These are phyloP conservation scores for Apodemus agrarius DNA, from an alignment of 2,797 vertebrate species.

Conservation along the genomic window DNA sequence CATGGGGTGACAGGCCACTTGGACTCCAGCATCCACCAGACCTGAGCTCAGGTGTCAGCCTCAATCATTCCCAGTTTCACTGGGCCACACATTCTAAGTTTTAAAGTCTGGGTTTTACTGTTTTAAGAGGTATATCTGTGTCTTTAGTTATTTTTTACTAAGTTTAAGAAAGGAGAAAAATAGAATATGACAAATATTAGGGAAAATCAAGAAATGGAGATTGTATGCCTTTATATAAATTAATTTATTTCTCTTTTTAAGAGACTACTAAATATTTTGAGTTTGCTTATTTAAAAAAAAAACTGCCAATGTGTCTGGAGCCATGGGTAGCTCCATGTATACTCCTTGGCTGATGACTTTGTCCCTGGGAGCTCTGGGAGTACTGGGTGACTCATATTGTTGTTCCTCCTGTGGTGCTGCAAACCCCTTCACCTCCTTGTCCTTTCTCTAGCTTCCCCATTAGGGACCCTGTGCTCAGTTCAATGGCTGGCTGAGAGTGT, in stretches of 20 bases:
- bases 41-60: not conserved
- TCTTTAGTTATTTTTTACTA: constrained; percentile 2
- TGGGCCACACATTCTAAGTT: not conserved
- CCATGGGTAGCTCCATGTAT: no score
- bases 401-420: no score
- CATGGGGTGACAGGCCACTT: rapidly evolving
- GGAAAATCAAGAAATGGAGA: not conserved
- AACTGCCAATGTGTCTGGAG: no score
- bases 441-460: no score
- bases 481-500: no score
- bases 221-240: not conserved
- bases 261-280: not conserved
- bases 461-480: no score
- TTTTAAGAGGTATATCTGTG: not conserved
- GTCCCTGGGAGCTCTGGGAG: no score
- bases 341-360: no score
- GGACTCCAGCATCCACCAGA: not conserved
- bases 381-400: no score
- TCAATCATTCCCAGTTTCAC: not conserved
- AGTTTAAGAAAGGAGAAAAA: not conserved
- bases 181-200: not conserved
- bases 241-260: not conserved
- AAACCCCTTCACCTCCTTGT: no score
- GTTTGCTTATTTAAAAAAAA: not conserved
- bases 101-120: not conserved